Conservation (phyloP, 2,113 vertebrate species). For the Caranx ignobilis region DNA sequence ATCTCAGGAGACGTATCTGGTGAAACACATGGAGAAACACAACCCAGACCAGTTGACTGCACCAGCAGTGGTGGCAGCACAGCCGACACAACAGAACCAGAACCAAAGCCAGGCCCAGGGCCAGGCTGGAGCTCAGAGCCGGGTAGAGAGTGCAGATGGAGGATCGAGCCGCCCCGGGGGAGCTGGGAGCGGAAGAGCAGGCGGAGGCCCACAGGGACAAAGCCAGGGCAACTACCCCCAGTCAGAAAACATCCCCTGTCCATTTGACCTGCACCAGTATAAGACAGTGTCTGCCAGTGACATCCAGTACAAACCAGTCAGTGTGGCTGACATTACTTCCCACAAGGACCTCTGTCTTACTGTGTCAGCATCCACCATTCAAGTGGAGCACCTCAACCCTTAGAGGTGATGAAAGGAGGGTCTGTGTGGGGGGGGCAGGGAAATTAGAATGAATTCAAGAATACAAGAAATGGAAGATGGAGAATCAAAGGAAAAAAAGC, state of each 20-base stretch:
- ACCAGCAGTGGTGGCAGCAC: constrained; percentile 62
- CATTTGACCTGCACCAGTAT: constrained; percentile 96
- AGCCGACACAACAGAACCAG: constrained; percentile 86
- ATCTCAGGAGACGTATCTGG: constrained; percentile 96
- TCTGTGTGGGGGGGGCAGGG: constrained; percentile 9
- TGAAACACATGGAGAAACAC: constrained; percentile 99
- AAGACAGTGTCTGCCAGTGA: constrained; percentile 89
- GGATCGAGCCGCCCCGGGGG: constrained; percentile 62
- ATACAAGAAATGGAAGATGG: constrained; percentile 41
- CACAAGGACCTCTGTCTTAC: constrained; percentile 99
- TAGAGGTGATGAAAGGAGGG: constrained; percentile 57
- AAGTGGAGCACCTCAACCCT: constrained; percentile 86
- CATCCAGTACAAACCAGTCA: constrained; percentile 86
- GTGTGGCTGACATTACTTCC: constrained; percentile 82
- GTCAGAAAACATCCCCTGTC: constrained; percentile 82
- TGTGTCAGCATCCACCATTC: constrained; percentile 91
- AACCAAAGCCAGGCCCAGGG: constrained; percentile 74
- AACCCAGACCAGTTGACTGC: constrained; percentile 86
- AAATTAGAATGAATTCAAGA: constrained; percentile 34
- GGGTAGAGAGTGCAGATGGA: constrained; percentile 79
- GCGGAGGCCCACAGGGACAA: constrained; percentile 66
- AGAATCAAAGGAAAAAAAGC: constrained; percentile 66
- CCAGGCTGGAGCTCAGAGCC: constrained; percentile 77
- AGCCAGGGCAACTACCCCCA: constrained; percentile 84
- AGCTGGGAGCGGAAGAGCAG: constrained; percentile 76